Evolutionary conservation across 2,797 vertebrate species (phyloP).

Genomic region (Parambassis ranga): DNA sequence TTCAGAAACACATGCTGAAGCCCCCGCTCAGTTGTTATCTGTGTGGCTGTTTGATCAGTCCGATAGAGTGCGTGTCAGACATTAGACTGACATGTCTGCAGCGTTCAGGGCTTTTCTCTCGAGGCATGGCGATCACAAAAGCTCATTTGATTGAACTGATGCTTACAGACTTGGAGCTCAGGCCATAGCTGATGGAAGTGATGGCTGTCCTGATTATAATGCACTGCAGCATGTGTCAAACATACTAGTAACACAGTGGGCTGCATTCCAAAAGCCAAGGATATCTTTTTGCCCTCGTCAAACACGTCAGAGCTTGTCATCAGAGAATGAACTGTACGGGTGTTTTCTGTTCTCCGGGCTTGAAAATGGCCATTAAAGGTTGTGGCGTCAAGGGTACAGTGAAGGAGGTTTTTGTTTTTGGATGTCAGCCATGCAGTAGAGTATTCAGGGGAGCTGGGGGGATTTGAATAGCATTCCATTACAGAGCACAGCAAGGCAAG

Average conservation of each 20-base stretch:
- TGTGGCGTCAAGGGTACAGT: conserved; percentile 61
- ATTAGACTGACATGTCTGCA: conserved; percentile 61
- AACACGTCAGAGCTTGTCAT: conserved; percentile 42
- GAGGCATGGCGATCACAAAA: conserved; percentile 44
- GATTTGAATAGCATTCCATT: conserved; percentile 59
- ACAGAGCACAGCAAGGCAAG: conserved; percentile 42
- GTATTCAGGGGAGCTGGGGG: conserved; percentile 43
- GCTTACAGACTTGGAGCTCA: conserved; percentile 17
- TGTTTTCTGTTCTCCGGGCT: conserved; percentile 49
- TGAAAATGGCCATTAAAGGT: conserved; percentile 44
- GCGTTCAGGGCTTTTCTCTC: conserved; percentile 44
- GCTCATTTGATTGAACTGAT: conserved; percentile 58
- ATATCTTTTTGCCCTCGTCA: conserved; percentile 41
- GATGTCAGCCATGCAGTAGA: conserved; percentile 55
- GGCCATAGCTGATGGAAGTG: conserved; percentile 36
- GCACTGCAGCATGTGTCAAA: conserved; percentile 52
- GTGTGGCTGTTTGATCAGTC: conserved; percentile 44
- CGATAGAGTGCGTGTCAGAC: conserved; percentile 42
- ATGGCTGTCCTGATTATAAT: conserved; percentile 51
- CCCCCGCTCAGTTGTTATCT: conserved; percentile 17
- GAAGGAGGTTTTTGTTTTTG: conserved; percentile 66
- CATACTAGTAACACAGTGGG: conserved; percentile 21
- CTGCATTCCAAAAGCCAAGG: conserved; percentile 21
- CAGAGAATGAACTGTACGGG: conserved; percentile 39
- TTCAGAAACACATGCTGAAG: conserved; percentile 4